Evolutionary conservation across 2,888 invertebrate species (phyloP), one percentile per base, ranked within the genome.

Genomic region (Himalopsyche japonica): DNA sequence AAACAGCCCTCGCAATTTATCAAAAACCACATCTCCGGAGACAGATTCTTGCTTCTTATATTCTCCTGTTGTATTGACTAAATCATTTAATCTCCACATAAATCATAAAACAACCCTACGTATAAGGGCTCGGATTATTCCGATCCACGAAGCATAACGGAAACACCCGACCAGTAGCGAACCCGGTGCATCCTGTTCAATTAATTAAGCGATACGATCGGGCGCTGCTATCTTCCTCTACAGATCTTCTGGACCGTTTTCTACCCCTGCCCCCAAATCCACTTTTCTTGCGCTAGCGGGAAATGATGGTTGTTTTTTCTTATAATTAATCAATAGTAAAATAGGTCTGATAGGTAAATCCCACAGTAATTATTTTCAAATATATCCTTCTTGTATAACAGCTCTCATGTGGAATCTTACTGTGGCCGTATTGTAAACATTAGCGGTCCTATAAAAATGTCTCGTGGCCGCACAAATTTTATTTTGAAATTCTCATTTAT

Each of bases 171-270:
- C 43, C 82, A 82, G 79, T 79, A 57, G 78, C 82, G 82, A 82
- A 76, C n/a, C 82, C 82, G 57, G 82, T 82, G 57, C 57, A 57
- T 57, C 57, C 20, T 57, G 82, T 57, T 82, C 82, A 82, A 82
- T 82, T 82, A 82, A 82, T 82, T 82, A 82, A 78, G 49, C 77
- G 82, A 82, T 82, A 82, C 64, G 78, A 82, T 82, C 82, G 37
- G 76, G 30, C 37, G 78, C 49, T n/a, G 79, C 78, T 82, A 82
- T 82, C 82, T 82, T 37, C n/a, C 37, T 24, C 43, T 43, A 32
- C 37, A 64, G 30, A 82, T 82, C 82, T 82, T 47, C 82, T 57
- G 20, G 48, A 32, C 82, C 78, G 57, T 20, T 57, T 49, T 79
- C 79, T 47, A 79, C 37, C 79, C 37, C 47, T 34, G 15, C 43